Base-by-base conservation (phyloP, 1,140 invertebrate species). In the Solenopsis invicta region DNA sequence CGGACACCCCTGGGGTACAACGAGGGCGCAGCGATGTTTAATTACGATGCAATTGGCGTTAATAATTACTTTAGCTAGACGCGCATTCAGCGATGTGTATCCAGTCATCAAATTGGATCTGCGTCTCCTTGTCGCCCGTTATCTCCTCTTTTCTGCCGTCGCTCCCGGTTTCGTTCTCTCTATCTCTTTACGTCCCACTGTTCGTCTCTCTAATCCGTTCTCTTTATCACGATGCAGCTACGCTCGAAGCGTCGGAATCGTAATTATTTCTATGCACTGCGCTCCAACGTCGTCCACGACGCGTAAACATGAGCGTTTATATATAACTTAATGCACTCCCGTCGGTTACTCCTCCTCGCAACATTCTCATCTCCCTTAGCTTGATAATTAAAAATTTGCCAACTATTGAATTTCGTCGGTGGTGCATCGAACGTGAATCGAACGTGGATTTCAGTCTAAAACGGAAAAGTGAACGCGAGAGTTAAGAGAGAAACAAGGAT, bases 61-160 rank as follows among this genome's bases (percentile, higher is more conserved):
- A 94, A 94, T 94, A 93, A 94, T 93, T 93, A 93, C 89, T 94
- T 93, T 92, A 91, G 88, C 89, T 87, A 88, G 92, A 87, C 90
- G 87, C 76, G 89, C 75, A 92, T 91, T 92, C 91, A 91, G 82
- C 92, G 92, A 93, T 92, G 93, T 93, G 93, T 93, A 93, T 92
- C 90, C 91, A 92, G 90, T 94, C 93, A 94, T 94, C 93, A 93
- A 94, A 93, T 93, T 94, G 93, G 92, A 93, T 93, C 80, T 89
- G 88, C 71, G 59, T 76, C 21, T 88, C 77, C 85, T 86, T 88
- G 76, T 71, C 59, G 61, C 61, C 69, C 82, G 75, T 74, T 78
- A 72, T 86, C 67, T 87, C 48, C 69, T 72, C 77, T 87, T 85
- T 84, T 85, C 71, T 75, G 64, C 67, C 61, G 45, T 87, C 80